These are phyloP conservation scores for Dicrurus megarhynchus DNA, from an alignment of 2,113 vertebrate genomes.

Conservation along the genomic window DNA sequence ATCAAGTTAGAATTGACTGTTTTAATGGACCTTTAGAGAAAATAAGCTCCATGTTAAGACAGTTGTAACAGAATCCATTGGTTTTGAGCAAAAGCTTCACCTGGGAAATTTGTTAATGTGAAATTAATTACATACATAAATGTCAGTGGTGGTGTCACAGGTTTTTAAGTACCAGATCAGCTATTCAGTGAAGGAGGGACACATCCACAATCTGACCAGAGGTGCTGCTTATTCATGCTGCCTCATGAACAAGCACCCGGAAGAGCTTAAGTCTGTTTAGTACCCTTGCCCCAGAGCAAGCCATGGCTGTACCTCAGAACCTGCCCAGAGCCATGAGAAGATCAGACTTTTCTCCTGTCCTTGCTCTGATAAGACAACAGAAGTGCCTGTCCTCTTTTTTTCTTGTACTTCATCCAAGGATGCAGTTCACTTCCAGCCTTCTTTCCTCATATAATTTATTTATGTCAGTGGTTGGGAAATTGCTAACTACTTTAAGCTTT, in stretches of 20 bases:
- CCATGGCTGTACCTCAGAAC: background rate
- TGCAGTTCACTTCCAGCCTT: background rate
- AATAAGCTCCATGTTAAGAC: background rate
- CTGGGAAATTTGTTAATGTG: background rate
- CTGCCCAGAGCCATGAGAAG: background rate
- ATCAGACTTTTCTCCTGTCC: background rate
- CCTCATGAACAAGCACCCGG: background rate
- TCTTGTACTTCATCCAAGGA: background rate
- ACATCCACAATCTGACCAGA: background rate
- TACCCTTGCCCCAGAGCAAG: background rate
- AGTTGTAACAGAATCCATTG: background rate
- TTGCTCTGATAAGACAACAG: background rate
- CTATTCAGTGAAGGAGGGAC: background rate
- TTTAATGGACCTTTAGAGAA: background rate
- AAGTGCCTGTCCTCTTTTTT: background rate
- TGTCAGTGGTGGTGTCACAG: background rate
- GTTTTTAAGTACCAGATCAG: background rate
- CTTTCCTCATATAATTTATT: constrained; percentile 50
- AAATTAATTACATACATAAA: background rate
- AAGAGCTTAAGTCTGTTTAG: background rate
- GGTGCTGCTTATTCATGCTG: background rate
- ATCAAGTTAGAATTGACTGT: background rate
- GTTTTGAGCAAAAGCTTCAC: background rate
- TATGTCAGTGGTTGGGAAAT: constrained; percentile 21
- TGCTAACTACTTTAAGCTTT: constrained; percentile 34